Base-by-base conservation (phyloP, 2,888 invertebrate species). In the Drosophila gaucha region DNA sequence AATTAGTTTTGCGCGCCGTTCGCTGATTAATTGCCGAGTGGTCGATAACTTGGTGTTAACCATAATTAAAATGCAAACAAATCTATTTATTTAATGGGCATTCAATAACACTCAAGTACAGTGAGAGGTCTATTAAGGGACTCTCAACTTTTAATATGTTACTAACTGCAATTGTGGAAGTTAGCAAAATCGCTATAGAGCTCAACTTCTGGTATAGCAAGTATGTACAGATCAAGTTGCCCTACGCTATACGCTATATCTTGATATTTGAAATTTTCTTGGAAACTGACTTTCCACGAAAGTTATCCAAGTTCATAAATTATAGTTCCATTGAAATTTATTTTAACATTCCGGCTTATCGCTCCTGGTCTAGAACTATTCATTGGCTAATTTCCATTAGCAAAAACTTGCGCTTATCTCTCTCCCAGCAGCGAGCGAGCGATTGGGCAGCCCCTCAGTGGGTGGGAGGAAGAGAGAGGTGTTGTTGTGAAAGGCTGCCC, bases 1-100 rank as follows among this genome's bases (percentile, higher is more conserved):
- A 72, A 72, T 72, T 74, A 72, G 69, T 68, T 74, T 41, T 39
- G 57, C 46, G 55, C 64, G 52, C 56, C 59, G 71, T 71, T 70
- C 66, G 74, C 72, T 72, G 69, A 72, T 72, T 72, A 74, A 72
- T 74, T 74, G 74, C 68, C 58, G 38, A 50, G 38, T 58, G 56
- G 41, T 74, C 58, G 65, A 74, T 74, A 72, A 59, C 41, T 74
- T 43, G 49, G 64, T 69, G 64, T 58, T 64, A 59, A 49, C 58
- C 51, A 55, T 55, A 63, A 52, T 69, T 54, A 57, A 39, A 59
- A 36, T 52, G 35, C 51, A 69, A 56, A 60, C 47, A 56, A 60
- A 72, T 67, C 38, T 55, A 52, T 56, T 43, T 51, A 71, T 22
- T 62, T 47, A 47, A 56, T 38, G 51, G 47, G 22, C 57, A 38